Percentiles rank a stretch among this genome's conserved stretches.
phyloP scores from a whole-genome alignment of 2,888 invertebrate species.

The Keiferia lycopersicella region DNA sequence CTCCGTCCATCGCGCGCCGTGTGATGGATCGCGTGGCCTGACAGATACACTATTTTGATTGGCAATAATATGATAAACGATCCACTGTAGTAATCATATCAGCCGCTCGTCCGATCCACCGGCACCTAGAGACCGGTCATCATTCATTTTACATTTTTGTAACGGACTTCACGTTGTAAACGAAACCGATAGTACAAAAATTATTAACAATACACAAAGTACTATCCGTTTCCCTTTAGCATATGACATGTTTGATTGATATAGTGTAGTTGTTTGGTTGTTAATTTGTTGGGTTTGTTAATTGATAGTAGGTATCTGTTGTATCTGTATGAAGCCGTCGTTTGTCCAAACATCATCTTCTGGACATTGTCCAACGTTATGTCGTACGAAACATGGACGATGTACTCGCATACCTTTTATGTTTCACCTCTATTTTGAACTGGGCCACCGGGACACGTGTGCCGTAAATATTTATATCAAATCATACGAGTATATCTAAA shows the following conservation, averaged over 20 bases:
- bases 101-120: constrained; percentile 55
- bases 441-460: constrained; percentile 62
- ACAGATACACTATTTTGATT: constrained; percentile 82
- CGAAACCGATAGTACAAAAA: constrained; percentile 40
- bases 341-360: constrained; percentile 63
- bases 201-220: constrained; percentile 25
- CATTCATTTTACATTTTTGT: constrained; percentile 68
- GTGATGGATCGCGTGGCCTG: constrained; percentile 75
- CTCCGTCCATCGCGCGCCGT: constrained; percentile 53
- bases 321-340: constrained; percentile 51
- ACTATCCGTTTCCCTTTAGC: constrained; percentile 43
- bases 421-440: constrained; percentile 70
- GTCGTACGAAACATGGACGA: constrained; percentile 60
- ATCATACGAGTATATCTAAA: constrained; percentile 1
- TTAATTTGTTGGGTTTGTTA: constrained; percentile 43
- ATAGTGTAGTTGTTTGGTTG: constrained; percentile 56
- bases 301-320: constrained; percentile 47
- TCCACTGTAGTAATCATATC: constrained; percentile 72
- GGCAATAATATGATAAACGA: constrained; percentile 79
- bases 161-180: constrained; percentile 56
- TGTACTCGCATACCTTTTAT: constrained; percentile 65
- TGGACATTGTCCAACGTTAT: constrained; percentile 75
- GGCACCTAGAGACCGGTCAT: constrained; percentile 49
- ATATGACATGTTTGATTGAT: constrained; percentile 41
- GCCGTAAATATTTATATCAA: constrained; percentile 53